A percentile compares a stretch with the other conserved stretches of the same genome.
These are phyloP conservation scores for Dendropsophus ebraccatus DNA, from an alignment of 2,113 vertebrate species.

Conservation along the genomic window DNA sequence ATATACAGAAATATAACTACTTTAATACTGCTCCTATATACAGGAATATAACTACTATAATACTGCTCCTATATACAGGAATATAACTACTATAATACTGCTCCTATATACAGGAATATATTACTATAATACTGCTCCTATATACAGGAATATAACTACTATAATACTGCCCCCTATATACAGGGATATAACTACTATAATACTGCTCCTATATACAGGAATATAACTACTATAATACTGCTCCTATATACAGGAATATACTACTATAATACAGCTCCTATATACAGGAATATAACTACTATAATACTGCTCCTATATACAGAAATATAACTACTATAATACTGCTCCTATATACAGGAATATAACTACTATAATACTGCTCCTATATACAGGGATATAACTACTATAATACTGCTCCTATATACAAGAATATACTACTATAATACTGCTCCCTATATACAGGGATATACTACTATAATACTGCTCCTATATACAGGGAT, in stretches of 20 bases:
- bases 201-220: background rate
- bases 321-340: constrained; percentile 10
- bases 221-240: background rate
- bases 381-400: background rate
- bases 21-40: constrained; percentile 1
- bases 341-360: constrained; percentile 1
- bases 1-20: background rate
- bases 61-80: background rate
- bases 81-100: constrained; percentile 16
- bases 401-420: background rate
- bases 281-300: background rate
- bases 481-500: background rate
- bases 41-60: constrained; percentile 12
- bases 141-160: background rate
- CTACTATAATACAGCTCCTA: background rate
- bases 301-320: constrained; percentile 1
- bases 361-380: constrained; percentile 2
- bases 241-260: constrained; percentile 3
- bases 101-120: background rate
- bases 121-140: background rate
- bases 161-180: background rate
- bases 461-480: constrained; percentile 16
- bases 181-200: constrained; percentile 8
- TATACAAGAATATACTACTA: constrained; percentile 8
- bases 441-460: background rate